Percentiles rank a stretch among this genome's conserved stretches.
Evolutionary conservation across 2,113 vertebrate genomes (phyloP).

Genomic region (Bungarus multicinctus): DNA sequence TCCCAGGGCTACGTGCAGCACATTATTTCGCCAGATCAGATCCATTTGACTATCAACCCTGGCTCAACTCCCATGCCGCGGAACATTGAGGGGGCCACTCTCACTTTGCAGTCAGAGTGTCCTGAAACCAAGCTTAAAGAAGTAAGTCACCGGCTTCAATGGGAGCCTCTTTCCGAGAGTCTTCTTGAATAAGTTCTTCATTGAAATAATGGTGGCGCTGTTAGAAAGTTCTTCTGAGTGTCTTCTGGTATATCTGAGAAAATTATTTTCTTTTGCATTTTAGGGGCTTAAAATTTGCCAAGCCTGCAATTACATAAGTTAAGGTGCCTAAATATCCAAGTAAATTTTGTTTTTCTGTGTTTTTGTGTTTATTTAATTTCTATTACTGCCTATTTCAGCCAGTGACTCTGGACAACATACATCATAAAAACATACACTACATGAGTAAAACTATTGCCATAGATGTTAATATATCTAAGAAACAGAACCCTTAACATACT

Average conservation of each 20-base stretch:
- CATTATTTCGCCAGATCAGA: slow-evolving; percentile 97
- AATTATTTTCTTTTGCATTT: neutral
- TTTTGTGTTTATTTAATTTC: neutral
- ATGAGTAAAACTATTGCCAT: neutral
- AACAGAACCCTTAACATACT: neutral
- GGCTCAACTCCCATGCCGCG: slow-evolving; percentile 97
- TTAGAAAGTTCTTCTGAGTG: neutral
- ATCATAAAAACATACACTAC: neutral
- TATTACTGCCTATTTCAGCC: neutral
- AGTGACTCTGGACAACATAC: neutral
- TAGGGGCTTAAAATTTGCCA: neutral
- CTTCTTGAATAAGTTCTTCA: neutral
- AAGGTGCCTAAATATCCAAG: neutral
- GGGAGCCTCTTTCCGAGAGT: rapidly evolving
- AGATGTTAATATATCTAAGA: neutral
- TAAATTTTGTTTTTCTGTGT: neutral
- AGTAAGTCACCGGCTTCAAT: slow-evolving; percentile 67
- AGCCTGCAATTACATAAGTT: no score
- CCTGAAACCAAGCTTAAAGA: slow-evolving; percentile 96
- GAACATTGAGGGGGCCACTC: slow-evolving; percentile 96
- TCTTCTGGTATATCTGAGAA: rapidly evolving
- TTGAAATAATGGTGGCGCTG: neutral
- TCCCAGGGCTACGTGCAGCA: slow-evolving; percentile 98
- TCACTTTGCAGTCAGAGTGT: slow-evolving; percentile 96
- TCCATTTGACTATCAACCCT: slow-evolving; percentile 96